A percentile compares a stretch with the other conserved stretches of the same genome.
Evolutionary conservation across 2,797 vertebrate species (phyloP).

Genomic region (Tarsius wallacei): DNA sequence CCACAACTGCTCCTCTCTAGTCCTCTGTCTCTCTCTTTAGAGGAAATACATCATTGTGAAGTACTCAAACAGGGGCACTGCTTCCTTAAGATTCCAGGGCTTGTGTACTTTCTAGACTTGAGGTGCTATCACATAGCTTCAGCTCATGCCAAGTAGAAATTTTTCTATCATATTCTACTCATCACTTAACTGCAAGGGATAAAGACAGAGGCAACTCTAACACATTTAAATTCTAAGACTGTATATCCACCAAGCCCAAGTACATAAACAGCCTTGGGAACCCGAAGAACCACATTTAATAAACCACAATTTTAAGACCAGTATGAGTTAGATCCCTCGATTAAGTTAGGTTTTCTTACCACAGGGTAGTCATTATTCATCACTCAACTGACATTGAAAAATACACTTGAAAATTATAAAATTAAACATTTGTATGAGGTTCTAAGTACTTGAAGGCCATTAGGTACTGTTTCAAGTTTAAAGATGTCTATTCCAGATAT

Average conservation of each 20-base stretch:
- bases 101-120: not conserved
- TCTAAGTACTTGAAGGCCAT: conserved; percentile 38
- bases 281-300: conserved; percentile 16
- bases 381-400: not conserved
- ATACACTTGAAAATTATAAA: not conserved
- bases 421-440: conserved; percentile 45
- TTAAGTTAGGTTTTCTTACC: conserved; percentile 35
- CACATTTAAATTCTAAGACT: conserved; percentile 31
- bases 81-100: not conserved
- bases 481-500: conserved; percentile 57
- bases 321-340: not conserved
- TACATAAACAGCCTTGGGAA: not conserved
- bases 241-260: not conserved
- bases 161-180: not conserved
- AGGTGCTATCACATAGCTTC: not conserved
- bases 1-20: not conserved
- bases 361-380: not conserved
- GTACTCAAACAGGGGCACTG: not conserved
- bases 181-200: conserved; percentile 37
- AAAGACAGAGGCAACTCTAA: not conserved
- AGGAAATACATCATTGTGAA: conserved; percentile 21
- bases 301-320: conserved; percentile 18
- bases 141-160: not conserved
- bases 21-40: not conserved
- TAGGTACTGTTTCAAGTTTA: conserved; percentile 25